Base-by-base conservation (phyloP, 2,797 vertebrate genomes). In the Halcyon chelicuti region DNA sequence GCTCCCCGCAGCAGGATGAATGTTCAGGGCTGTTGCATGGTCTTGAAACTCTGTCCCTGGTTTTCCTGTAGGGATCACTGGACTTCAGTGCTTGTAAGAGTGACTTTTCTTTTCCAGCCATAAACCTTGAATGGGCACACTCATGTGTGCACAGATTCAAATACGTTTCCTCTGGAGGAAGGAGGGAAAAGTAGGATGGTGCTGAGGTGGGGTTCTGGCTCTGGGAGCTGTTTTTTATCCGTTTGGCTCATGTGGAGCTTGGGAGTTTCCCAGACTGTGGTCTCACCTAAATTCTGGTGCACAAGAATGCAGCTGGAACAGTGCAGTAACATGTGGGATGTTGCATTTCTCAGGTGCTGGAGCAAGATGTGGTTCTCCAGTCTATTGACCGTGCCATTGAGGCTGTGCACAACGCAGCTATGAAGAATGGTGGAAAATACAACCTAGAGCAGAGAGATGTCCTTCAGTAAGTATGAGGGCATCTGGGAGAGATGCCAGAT, bases 301-400 rank as follows among this genome's bases (percentile, higher is more conserved):
- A 37, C 44, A 76, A 80, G 63, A 60, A 28, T 28, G 3, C 51
- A 65, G 40, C 35, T 37, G 52, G 44, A 82, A 84, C 4, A 2
- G n/a, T 0, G 2, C 55, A n/a, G 12, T 93, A 73, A 96, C 2
- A 0, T 8, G 12, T 22, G 51, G 39, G 35, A 25, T 89, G 62
- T 89, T 86, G 37, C 74, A 23, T 91, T 95, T 44, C 54, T 52
- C 92, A 98, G 98, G 98, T 98, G 76, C 98, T 99, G 35, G 99
- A 99, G 97, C 99, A 99, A 94, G 99, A 99, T 96, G 98, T 99
- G 78, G 99, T 99, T 83, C 98, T 99, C 44, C 99, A 99, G 97
- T 99, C 99, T 16, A 99, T 99, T 46, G 99, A 99, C 97, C 98
- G 99, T 82, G 99, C 99, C 13, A 99, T 99, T 4, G 99, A 99